phyloP scores from a whole-genome alignment of 2,797 vertebrate species.

The Hozukius guyotensis region DNA sequence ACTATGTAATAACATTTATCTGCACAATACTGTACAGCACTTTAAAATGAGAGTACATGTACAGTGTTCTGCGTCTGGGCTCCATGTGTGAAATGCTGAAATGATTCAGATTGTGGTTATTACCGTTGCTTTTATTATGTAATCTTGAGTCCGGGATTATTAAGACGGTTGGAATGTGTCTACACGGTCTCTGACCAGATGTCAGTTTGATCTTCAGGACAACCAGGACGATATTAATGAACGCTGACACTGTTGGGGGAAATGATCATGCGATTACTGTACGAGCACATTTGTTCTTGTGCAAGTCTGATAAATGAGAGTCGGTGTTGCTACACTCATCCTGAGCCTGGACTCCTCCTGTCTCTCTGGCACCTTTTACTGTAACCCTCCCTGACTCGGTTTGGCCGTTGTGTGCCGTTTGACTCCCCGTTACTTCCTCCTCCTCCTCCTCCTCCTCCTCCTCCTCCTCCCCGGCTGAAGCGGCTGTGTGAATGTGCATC shows the following conservation, averaged over 20 bases:
- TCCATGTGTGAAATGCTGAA: not conserved
- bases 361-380: not conserved
- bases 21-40: not conserved
- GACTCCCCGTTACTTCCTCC: not conserved
- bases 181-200: constrained; percentile 19
- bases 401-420: not conserved
- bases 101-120: not conserved
- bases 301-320: constrained; percentile 1
- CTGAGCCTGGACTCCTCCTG: not conserved
- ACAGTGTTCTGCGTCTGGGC: not conserved
- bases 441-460: not conserved
- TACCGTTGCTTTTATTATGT: not conserved
- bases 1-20: not conserved
- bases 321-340: not conserved
- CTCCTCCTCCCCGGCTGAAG: not conserved
- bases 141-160: constrained; percentile 3
- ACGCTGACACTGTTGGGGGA: not conserved
- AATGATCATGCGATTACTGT: not conserved
- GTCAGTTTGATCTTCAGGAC: constrained; percentile 19
- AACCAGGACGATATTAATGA: not conserved
- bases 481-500: constrained; percentile 6
- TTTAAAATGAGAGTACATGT: not conserved
- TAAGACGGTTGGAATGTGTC: constrained; percentile 22
- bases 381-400: not conserved
- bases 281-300: constrained; percentile 4